phyloP scores from a whole-genome alignment of 2,797 vertebrate genomes.

The Pampus argenteus region DNA sequence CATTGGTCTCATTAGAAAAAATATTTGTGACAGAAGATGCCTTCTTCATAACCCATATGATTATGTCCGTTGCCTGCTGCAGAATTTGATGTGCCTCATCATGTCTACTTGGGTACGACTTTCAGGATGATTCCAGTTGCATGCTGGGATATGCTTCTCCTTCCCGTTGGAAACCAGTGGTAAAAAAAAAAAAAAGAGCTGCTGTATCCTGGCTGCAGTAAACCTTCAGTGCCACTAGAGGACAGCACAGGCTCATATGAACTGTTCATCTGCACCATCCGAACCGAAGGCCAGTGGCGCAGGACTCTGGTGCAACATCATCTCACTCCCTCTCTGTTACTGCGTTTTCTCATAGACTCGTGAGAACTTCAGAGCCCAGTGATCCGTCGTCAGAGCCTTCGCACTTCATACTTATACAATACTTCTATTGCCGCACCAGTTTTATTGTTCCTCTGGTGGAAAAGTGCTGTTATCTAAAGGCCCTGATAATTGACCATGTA shows the following conservation, averaged over 20 bases:
- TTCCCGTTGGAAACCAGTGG: background rate
- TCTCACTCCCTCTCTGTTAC: background rate
- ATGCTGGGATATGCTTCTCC: no score
- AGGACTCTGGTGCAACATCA: background rate
- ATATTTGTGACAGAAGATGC: background rate
- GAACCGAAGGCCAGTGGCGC: background rate
- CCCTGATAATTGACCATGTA: constrained; percentile 57
- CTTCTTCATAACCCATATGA: no score
- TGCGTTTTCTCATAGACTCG: constrained; percentile 3
- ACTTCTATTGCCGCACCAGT: background rate
- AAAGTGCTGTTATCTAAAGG: constrained; percentile 27
- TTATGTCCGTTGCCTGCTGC: no score
- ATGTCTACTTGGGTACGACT: background rate
- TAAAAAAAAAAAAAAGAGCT: background rate
- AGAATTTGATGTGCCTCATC: background rate
- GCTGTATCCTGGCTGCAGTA: background rate
- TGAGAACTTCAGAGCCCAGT: background rate
- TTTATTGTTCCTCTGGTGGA: constrained; percentile 48
- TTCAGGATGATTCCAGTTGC: background rate
- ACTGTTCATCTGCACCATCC: background rate
- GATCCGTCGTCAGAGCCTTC: constrained; percentile 5
- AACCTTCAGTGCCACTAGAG: constrained; percentile 48
- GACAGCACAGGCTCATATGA: constrained; percentile 39
- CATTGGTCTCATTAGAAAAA: no score
- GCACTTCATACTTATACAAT: no score